A percentile compares a stretch with the other conserved stretches of the same genome.
These are phyloP conservation scores for Micromussa lordhowensis DNA, from an alignment of 92 coral and sea anemone genomes.

Conservation along the genomic window DNA sequence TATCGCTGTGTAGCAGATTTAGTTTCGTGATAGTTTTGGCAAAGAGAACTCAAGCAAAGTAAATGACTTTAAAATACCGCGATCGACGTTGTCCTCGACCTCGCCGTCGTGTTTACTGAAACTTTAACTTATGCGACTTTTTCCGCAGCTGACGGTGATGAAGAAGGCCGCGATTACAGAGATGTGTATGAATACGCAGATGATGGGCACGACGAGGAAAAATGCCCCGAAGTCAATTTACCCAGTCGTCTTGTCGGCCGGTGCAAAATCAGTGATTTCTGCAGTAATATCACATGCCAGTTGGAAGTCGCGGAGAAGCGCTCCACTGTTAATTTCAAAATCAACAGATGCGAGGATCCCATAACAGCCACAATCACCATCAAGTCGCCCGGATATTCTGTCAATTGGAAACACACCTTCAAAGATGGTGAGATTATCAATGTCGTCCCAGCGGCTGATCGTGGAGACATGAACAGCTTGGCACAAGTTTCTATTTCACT, in stretches of 20 bases:
- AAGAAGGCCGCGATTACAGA: background rate
- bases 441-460: conserved; percentile 10
- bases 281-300: conserved; percentile 57
- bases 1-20: no score
- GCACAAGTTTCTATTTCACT: conserved; percentile 12
- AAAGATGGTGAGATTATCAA: conserved; percentile 33
- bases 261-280: conserved; percentile 42
- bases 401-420: conserved; percentile 55
- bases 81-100: no score
- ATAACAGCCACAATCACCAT: conserved; percentile 55
- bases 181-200: conserved; percentile 17
- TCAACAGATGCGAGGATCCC: conserved; percentile 57
- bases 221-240: conserved; percentile 44
- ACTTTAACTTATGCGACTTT: background rate
- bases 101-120: no score
- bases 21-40: no score
- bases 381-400: conserved; percentile 24
- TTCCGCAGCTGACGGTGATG: background rate
- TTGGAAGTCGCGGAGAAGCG: conserved; percentile 12
- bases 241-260: conserved; percentile 48
- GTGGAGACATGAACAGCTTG: background rate
- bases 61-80: no score
- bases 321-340: conserved; percentile 32
- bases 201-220: background rate
- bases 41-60: no score